phyloP scores from a whole-genome alignment of 2,888 invertebrate species.

The Diadegma fenestrale region DNA sequence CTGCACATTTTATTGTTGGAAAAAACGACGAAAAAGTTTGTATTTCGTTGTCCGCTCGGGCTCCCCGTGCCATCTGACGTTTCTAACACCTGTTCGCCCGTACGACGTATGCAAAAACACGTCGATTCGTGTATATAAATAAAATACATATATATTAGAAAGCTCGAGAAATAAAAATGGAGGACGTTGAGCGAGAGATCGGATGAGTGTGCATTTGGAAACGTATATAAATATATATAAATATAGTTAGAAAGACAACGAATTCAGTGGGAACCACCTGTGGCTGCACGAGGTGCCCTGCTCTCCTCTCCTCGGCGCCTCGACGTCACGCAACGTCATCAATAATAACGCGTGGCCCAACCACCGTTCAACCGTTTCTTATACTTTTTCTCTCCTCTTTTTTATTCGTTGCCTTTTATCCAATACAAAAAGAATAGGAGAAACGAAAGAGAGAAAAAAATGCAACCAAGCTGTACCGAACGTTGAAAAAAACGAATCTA shows the following conservation, averaged over 20 bases:
- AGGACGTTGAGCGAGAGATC: slow-evolving; percentile 3
- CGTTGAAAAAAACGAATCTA: slow-evolving; percentile 31
- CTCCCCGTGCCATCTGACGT: slow-evolving; percentile 28
- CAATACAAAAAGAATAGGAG: slow-evolving; percentile 26
- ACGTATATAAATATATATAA: slow-evolving; percentile 13
- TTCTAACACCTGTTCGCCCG: slow-evolving; percentile 32
- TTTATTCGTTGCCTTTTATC: slow-evolving; percentile 5
- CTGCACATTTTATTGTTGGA: not conserved
- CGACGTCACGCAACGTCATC: slow-evolving; percentile 77
- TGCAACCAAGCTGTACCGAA: not conserved
- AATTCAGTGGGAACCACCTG: slow-evolving; percentile 78
- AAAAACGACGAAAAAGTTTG: not conserved
- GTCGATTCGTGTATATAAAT: not conserved
- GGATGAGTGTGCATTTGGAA: slow-evolving; percentile 20
- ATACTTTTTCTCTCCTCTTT: not conserved
- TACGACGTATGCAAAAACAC: slow-evolving; percentile 17
- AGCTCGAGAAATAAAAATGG: slow-evolving; percentile 7
- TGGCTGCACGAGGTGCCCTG: slow-evolving; percentile 73
- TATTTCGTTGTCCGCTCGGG: slow-evolving; percentile 13
- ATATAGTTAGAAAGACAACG: slow-evolving; percentile 60
- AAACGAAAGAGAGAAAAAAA: not conserved
- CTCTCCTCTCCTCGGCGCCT: slow-evolving; percentile 64
- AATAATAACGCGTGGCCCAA: slow-evolving; percentile 74
- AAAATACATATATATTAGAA: slow-evolving; percentile 2
- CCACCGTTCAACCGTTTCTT: slow-evolving; percentile 21